Base-by-base conservation (phyloP, 1,140 invertebrate genomes). In the Asobara japonica region DNA sequence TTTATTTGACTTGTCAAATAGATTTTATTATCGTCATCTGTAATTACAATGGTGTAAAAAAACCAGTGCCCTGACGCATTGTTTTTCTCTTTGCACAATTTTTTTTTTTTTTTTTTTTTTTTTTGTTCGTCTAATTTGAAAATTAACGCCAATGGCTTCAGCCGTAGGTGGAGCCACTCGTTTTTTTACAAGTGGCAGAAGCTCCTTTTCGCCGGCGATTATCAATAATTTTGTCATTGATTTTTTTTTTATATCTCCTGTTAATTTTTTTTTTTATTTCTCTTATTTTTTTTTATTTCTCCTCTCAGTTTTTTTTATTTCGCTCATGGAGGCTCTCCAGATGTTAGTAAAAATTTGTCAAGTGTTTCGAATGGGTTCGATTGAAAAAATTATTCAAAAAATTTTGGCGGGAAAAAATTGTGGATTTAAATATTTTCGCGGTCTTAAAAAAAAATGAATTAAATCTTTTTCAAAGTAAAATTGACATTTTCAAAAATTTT, bases 1-100 rank as follows among this genome's bases (percentile, higher is more conserved):
- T 60, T 48, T 48, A 71, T 51, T 38, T 73, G 67, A 74, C 73
- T 77, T 71, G 70, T 74, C 73, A 74, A 75, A 74, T 72, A 74
- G 67, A 70, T 51, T 77, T 77, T 77, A 77, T 77, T 77, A 77
- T 77, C 75, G 36, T 76, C 71, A 65, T 68, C 65, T 70, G 68
- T 77, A 72, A 72, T 73, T 72, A 74, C 72, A 74, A 60, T 76
- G 73, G 74, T 74, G 75, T 77, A 77, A 77, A 77, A 74, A 77
- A 77, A 73, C 51, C 56, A 65, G 62, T 75, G 33, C 66, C 29
- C 41, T 61, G 64, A 64, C 56, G 33, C 38, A 27, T 36, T 69
- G 48, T 65, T 62, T 72, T 56, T 22, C 7, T 62, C 60, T 27
- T 69, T n/a, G n/a, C 51, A 33, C 16, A 31, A 45, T 41, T 62